Evolutionary conservation across 2,113 vertebrate genomes (phyloP).

Genomic region (Phaetusa simplex): DNA sequence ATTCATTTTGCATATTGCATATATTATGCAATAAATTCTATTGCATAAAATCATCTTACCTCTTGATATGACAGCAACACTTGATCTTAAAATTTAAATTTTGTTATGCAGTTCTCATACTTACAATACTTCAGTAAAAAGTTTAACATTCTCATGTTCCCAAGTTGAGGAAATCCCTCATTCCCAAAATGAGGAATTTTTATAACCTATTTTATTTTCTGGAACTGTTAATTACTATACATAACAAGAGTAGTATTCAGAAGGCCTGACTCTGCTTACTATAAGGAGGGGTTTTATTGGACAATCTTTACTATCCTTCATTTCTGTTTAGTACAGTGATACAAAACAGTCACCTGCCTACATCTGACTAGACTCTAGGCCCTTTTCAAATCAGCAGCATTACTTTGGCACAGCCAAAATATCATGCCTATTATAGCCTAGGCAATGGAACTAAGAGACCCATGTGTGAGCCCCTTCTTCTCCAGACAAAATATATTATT

Average conservation of each 20-base stretch:
- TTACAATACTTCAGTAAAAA: background rate
- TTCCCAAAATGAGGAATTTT: background rate
- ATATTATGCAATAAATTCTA: background rate
- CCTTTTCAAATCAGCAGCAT: background rate
- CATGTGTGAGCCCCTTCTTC: background rate
- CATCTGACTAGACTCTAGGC: background rate
- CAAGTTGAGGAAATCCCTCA: background rate
- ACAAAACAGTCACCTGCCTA: background rate
- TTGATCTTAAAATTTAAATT: slow-evolving; percentile 34
- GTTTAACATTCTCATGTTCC: background rate
- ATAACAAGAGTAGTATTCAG: background rate
- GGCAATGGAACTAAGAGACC: background rate
- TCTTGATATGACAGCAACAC: background rate
- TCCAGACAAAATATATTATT: background rate
- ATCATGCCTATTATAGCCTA: background rate
- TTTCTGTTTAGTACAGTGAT: background rate
- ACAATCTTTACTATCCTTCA: background rate
- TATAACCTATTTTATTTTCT: background rate
- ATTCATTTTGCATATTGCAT: background rate
- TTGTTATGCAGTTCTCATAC: background rate
- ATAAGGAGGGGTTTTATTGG: accelerated
- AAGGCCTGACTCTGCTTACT: background rate
- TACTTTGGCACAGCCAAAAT: background rate
- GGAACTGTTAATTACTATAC: background rate
- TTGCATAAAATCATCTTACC: background rate